phyloP scores from a whole-genome alignment of 2,113 vertebrate species.

The Plestiodon gilberti region DNA sequence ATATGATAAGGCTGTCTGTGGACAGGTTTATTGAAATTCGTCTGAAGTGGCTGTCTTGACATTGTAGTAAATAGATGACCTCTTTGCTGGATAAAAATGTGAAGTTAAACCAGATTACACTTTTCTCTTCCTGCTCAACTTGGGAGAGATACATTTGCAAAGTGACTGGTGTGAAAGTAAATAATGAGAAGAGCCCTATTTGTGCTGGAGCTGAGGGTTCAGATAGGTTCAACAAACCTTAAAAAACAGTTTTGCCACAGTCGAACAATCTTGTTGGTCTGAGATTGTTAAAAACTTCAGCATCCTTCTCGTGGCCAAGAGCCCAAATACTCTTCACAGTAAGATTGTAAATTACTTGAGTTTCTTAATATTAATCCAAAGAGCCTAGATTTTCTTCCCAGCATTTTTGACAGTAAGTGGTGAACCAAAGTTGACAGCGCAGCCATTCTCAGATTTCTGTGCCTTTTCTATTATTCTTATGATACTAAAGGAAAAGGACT shows the following conservation, averaged over 20 bases:
- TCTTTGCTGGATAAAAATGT: constrained; percentile 17
- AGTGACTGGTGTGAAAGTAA: neutral
- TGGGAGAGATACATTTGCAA: neutral
- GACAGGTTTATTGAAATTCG: constrained; percentile 23
- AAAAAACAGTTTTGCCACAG: neutral
- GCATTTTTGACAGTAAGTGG: constrained; percentile 21
- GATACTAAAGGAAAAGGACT: constrained; percentile 3
- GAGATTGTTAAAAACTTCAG: too few species aligned
- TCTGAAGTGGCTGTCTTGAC: neutral
- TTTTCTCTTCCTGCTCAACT: neutral
- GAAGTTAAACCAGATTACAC: neutral
- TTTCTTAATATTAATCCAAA: constrained; percentile 1
- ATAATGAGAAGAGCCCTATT: neutral
- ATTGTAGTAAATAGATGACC: constrained; percentile 21
- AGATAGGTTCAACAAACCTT: neutral
- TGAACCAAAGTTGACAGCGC: neutral
- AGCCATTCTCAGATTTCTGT: constrained; percentile 1
- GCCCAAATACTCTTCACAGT: too few species aligned
- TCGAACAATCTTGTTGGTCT: neutral
- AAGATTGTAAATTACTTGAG: constrained; percentile 14
- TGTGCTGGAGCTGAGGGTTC: neutral
- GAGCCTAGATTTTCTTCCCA: constrained; percentile 28
- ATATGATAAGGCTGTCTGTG: neutral
- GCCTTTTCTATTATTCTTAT: constrained; percentile 17
- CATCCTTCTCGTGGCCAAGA: neutral